These are phyloP conservation scores for Mylabris sibirica DNA, from an alignment of 2,888 invertebrate genomes.

Conservation along the genomic window DNA sequence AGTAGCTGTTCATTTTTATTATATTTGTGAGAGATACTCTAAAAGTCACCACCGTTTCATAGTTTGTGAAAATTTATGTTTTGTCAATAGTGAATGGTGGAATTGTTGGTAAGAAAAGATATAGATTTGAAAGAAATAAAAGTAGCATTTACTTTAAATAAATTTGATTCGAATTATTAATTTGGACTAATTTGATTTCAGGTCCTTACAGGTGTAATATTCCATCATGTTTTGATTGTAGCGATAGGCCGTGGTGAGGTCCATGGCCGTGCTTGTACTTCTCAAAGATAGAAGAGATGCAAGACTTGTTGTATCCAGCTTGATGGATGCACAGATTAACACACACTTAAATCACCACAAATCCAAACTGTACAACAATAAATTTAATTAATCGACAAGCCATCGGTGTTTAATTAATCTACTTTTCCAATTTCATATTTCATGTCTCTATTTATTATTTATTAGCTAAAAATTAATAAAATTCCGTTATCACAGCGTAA, in stretches of 20 bases:
- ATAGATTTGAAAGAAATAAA: slow-evolving; percentile 9
- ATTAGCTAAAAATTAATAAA: background rate
- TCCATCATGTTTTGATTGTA: slow-evolving; percentile 99
- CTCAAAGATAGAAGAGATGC: slow-evolving; percentile 72
- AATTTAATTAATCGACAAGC: slow-evolving; percentile 3
- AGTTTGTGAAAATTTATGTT: slow-evolving; percentile 30
- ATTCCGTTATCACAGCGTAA: slow-evolving; percentile 7
- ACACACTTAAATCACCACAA: slow-evolving; percentile 30
- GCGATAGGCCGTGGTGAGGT: slow-evolving; percentile 91
- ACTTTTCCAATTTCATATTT: background rate
- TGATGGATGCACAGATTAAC: slow-evolving; percentile 52
- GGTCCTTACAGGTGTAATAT: slow-evolving; percentile 92
- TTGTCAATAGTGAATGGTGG: slow-evolving; percentile 22
- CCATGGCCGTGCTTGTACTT: slow-evolving; percentile 78
- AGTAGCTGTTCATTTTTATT: slow-evolving; percentile 27
- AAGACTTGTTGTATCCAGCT: slow-evolving; percentile 73
- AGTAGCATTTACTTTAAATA: too few relatives aligned
- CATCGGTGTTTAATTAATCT: background rate
- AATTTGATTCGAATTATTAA: too few relatives aligned
- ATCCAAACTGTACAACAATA: slow-evolving; percentile 18
- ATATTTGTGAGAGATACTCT: slow-evolving; percentile 21
- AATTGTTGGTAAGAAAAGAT: slow-evolving; percentile 20
- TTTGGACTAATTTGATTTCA: background rate
- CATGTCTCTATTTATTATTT: background rate
- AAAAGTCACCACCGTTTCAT: slow-evolving; percentile 25